Base-by-base conservation (phyloP, 1,140 invertebrate species). In the Drosophila simulans region DNA sequence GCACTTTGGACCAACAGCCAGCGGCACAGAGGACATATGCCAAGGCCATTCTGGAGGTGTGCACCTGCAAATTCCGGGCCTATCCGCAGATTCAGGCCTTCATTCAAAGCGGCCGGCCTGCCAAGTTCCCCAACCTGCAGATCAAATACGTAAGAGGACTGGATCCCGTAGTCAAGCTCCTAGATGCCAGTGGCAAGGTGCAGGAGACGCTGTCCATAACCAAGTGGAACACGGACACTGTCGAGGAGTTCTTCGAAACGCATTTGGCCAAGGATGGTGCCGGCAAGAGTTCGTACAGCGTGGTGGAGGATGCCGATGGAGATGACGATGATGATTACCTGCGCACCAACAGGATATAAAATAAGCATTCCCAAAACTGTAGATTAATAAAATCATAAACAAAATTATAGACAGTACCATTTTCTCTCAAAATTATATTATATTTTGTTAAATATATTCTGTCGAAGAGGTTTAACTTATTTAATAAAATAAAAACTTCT, bases 1-100 rank as follows among this genome's bases (percentile, higher is more conserved):
- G 95, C 86, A 90, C 94, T 5, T 93, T 94, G 85, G 94, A 93
- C 95, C 95, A 92, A 96, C 95, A 93, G 94, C 95, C 86, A 83
- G 95, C 96, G 68, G 94, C 96, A 54, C 94, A 94, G 62, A 92
- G 93, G 25, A 93, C 93, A 48, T 98, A 97, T 92, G 95, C 97
- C 11, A 96, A 95, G 93, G 98, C 97, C 13, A 94, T 97, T 49
- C 93, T 99, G 27, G 97, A 98, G 94, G 97, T 98, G 0, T 98
- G 98, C 91, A 97, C 97, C 68, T 99, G 98, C 93, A 98, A 98
- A 94, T 98, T 98, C 93, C 97, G 97, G 65, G 95, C 97, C 39
- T 99, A 97, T 94, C 98, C 98, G 48, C 98, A 99, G 94, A 98
- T 99, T 83, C 96, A 98, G 95, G 98, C 98, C 42, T 99, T 99